Percentiles rank a stretch among this genome's conserved stretches.
phyloP scores from a whole-genome alignment of 35 echinoderm and acorn worm genomes.

The Diadema setosum region DNA sequence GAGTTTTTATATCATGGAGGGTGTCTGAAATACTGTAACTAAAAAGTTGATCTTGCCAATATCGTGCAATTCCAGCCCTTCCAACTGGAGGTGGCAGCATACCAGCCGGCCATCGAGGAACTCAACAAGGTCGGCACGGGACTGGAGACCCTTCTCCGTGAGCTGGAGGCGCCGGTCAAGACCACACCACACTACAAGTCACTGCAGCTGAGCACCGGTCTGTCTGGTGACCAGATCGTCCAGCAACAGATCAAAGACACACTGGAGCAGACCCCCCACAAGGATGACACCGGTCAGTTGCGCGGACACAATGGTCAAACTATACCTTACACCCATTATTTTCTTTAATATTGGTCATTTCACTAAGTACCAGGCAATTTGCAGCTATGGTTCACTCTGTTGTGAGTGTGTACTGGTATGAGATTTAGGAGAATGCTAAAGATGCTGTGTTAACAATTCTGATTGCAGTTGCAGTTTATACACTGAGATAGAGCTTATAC shows the following conservation, averaged over 20 bases:
- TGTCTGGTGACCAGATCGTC: conserved; percentile 33
- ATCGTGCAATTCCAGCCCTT: conserved; percentile 57
- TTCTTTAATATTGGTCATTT: background rate
- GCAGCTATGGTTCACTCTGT: too few species aligned
- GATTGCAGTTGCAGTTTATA: too few species aligned
- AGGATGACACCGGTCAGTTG: background rate
- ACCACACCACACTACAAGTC: conserved; percentile 83
- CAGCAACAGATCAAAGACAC: conserved; percentile 39
- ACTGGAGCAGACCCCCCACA: conserved; percentile 6
- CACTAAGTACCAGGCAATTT: too few species aligned
- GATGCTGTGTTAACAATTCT: too few species aligned
- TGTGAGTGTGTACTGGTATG: too few species aligned
- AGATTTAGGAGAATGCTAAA: too few species aligned
- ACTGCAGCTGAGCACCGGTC: conserved; percentile 47
- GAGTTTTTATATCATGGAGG: too few species aligned
- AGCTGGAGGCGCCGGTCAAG: conserved; percentile 52
- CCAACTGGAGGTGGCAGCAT: conserved; percentile 73
- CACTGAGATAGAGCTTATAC: too few species aligned
- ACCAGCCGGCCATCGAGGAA: conserved; percentile 79
- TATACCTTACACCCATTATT: background rate
- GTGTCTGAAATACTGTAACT: too few species aligned
- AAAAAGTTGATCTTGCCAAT: too few species aligned
- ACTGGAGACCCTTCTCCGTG: conserved; percentile 64
- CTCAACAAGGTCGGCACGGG: conserved; percentile 51
- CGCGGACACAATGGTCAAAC: too few species aligned